These are phyloP conservation scores for Pangasius mekongensis DNA, from an alignment of 2,797 vertebrate species.

Conservation along the genomic window DNA sequence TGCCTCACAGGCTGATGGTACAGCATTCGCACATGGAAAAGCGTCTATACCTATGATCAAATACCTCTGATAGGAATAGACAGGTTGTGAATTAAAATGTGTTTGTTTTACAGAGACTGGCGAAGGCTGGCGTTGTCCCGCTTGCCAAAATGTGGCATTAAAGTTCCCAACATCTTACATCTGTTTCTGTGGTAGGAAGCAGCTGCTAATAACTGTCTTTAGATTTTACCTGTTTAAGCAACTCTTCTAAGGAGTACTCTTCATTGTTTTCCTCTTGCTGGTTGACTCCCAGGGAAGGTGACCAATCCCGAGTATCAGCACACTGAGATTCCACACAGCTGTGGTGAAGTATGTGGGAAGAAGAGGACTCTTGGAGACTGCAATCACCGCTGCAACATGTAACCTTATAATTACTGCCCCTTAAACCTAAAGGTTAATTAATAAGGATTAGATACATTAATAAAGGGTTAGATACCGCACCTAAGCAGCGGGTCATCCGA, in stretches of 20 bases:
- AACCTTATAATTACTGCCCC: conserved; percentile 55
- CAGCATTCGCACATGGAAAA: neutral
- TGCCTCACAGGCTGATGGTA: conserved; percentile 94
- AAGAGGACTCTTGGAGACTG: conserved; percentile 89
- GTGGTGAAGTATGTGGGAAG: conserved; percentile 96
- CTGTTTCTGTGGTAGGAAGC: conserved; percentile 94
- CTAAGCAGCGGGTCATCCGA: neutral
- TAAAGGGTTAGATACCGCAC: too few species aligned
- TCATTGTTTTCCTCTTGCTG: neutral
- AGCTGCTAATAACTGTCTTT: neutral
- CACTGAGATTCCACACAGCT: conserved; percentile 98
- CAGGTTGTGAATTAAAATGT: neutral
- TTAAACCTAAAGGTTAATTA: neutral
- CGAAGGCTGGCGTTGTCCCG: conserved; percentile 95
- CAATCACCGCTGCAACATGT: conserved; percentile 97
- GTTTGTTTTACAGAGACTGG: conserved; percentile 45
- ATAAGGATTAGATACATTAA: too few species aligned
- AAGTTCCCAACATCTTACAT: conserved; percentile 86
- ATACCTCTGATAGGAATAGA: neutral
- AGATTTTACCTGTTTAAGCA: neutral
- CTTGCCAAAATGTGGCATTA: conserved; percentile 91
- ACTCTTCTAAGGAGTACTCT: neutral
- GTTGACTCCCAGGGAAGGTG: conserved; percentile 83
- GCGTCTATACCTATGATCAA: neutral
- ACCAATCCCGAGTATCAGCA: conserved; percentile 97